These are phyloP conservation scores for Varanus komodoensis DNA, from an alignment of 2,113 vertebrate genomes.

Conservation along the genomic window DNA sequence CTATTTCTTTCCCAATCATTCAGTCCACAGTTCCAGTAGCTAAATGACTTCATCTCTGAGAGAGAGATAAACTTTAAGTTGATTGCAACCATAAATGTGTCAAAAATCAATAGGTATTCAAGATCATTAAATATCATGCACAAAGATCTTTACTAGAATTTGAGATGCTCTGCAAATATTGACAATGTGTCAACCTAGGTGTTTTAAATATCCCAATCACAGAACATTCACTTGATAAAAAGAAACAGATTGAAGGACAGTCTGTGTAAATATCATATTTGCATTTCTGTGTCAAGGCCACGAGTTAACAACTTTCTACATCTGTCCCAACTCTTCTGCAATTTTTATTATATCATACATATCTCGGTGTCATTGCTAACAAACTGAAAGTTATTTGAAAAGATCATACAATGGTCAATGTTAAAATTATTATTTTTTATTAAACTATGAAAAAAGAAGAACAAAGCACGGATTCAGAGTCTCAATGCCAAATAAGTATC, in stretches of 20 bases:
- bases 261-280: constrained; percentile 38
- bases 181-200: constrained; percentile 53
- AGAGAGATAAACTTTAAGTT: constrained; percentile 52
- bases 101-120: constrained; percentile 54
- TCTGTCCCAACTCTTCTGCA: background rate
- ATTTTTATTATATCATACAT: background rate
- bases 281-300: background rate
- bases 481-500: background rate
- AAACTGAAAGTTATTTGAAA: background rate
- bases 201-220: constrained; percentile 45
- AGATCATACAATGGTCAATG: background rate
- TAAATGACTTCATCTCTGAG: constrained; percentile 53
- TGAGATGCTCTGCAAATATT: constrained; percentile 53
- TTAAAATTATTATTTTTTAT: background rate
- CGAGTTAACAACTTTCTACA: background rate
- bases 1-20: constrained; percentile 33
- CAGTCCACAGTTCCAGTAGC: constrained; percentile 36
- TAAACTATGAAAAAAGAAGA: background rate
- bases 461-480: background rate
- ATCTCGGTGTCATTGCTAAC: accelerated
- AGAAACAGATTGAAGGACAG: constrained; percentile 24
- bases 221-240: constrained; percentile 34
- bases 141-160: constrained; percentile 37
- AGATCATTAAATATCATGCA: constrained; percentile 53
- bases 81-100: constrained; percentile 50